These are phyloP conservation scores for Hyles vespertilio DNA, from an alignment of 1,140 invertebrate genomes.

Conservation along the genomic window DNA sequence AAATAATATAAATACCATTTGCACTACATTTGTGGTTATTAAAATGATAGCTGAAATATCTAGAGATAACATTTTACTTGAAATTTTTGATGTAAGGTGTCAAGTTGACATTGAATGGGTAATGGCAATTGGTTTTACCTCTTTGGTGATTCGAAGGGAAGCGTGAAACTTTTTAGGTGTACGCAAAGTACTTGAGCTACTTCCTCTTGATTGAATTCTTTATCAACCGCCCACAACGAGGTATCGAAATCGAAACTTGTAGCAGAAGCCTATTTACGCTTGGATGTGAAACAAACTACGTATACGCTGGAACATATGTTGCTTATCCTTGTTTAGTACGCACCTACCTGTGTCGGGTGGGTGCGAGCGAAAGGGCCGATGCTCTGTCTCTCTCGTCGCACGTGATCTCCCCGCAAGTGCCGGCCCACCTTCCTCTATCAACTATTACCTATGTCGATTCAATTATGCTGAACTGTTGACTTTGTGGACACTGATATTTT, in stretches of 20 bases:
- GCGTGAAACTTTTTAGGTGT: constrained; percentile 18
- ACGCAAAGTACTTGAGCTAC: constrained; percentile 25
- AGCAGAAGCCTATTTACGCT: constrained; percentile 43
- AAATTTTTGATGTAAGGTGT: background rate
- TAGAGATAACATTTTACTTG: constrained; percentile 15
- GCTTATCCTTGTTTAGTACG: constrained; percentile 3
- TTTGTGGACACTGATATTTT: constrained; percentile 43
- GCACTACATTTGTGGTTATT: constrained; percentile 31
- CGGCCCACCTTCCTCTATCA: constrained; percentile 27
- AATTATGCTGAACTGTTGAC: constrained; percentile 57
- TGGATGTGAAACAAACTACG: constrained; percentile 46
- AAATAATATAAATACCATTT: constrained; percentile 41
- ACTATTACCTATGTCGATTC: constrained; percentile 50
- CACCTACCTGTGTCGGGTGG: constrained; percentile 13
- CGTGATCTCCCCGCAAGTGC: constrained; percentile 33
- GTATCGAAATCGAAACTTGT: constrained; percentile 40
- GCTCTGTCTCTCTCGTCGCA: constrained; percentile 21
- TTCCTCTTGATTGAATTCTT: constrained; percentile 46
- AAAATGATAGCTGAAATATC: constrained; percentile 31
- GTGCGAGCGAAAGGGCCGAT: constrained; percentile 23
- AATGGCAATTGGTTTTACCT: constrained; percentile 1
- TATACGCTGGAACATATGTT: constrained; percentile 31
- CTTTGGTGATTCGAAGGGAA: constrained; percentile 8
- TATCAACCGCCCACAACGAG: constrained; percentile 39
- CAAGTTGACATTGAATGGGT: background rate